Percentiles rank a stretch among this genome's conserved stretches.
Conservation (phyloP, 2,113 vertebrate genomes). For the Anas platyrhynchos region DNA sequence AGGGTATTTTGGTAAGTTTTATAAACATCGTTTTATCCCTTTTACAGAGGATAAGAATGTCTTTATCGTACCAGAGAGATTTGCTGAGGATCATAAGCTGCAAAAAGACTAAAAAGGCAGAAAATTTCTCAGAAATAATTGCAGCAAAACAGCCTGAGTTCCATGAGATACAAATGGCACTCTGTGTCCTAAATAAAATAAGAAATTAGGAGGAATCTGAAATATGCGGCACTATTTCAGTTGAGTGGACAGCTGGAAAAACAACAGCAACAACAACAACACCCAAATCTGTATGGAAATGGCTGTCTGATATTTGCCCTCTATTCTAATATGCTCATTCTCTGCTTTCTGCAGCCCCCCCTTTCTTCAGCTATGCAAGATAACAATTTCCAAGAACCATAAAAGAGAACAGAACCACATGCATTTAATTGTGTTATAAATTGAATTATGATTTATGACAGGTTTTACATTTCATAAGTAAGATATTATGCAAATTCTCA, state of each 20-base stretch:
- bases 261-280: not conserved
- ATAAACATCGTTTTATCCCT: not conserved
- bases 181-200: constrained; percentile 19
- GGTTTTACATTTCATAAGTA: constrained; percentile 6
- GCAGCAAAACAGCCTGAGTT: not conserved
- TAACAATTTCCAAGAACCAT: constrained; percentile 26
- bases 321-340: not conserved
- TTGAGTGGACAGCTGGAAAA: constrained; percentile 20
- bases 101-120: constrained; percentile 9
- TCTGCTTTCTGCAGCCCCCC: not conserved
- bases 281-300: not conserved
- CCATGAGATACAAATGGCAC: not conserved
- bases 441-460: constrained; percentile 47
- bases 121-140: constrained; percentile 32
- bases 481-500: constrained; percentile 39
- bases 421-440: constrained; percentile 49
- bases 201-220: constrained; percentile 14
- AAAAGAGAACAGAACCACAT: constrained; percentile 41
- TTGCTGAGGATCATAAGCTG: constrained; percentile 4
- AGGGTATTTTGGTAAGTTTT: not conserved
- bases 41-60: not conserved
- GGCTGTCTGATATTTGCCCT: constrained; percentile 23
- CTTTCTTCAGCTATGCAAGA: not conserved
- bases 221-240: constrained; percentile 17
- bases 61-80: constrained; percentile 14